Percentiles rank a stretch among this genome's conserved stretches.
These are phyloP conservation scores for Garra rufa DNA, from an alignment of 2,113 vertebrate genomes.

Conservation along the genomic window DNA sequence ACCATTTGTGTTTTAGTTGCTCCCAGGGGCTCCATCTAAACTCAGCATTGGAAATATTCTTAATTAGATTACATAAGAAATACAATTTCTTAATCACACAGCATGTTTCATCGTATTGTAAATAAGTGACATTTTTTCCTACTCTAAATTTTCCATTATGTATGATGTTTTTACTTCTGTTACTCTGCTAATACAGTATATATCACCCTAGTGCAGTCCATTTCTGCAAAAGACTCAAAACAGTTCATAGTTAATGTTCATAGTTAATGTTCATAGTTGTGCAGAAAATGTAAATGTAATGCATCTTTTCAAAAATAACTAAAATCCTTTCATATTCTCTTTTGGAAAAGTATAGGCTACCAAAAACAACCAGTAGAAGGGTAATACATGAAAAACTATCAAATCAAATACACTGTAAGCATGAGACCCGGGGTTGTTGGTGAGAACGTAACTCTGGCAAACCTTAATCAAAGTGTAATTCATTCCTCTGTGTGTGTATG, in stretches of 20 bases:
- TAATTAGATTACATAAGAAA: conserved; percentile 66
- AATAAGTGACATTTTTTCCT: background rate
- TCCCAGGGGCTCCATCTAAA: conserved; percentile 60
- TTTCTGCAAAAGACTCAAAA: background rate
- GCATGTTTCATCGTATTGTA: conserved; percentile 33
- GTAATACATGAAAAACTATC: background rate
- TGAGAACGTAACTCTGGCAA: conserved; percentile 47
- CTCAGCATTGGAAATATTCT: conserved; percentile 55
- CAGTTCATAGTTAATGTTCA: background rate
- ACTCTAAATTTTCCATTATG: conserved; percentile 10
- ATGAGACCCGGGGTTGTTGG: background rate
- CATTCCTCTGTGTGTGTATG: conserved; percentile 49
- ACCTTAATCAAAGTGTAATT: conserved; percentile 62
- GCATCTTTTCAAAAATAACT: background rate
- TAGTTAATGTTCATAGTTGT: background rate
- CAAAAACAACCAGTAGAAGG: background rate
- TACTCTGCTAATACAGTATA: background rate
- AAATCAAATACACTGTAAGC: background rate
- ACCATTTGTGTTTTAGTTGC: conserved; percentile 61
- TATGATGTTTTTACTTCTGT: background rate
- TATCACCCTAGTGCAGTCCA: background rate
- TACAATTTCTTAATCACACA: conserved; percentile 51
- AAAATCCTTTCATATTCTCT: background rate
- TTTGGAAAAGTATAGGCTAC: background rate
- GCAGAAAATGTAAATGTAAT: background rate